Percentiles rank a stretch among this genome's conserved stretches.
phyloP scores from a whole-genome alignment of 1,140 invertebrate genomes.

The Rhysida immarginata region DNA sequence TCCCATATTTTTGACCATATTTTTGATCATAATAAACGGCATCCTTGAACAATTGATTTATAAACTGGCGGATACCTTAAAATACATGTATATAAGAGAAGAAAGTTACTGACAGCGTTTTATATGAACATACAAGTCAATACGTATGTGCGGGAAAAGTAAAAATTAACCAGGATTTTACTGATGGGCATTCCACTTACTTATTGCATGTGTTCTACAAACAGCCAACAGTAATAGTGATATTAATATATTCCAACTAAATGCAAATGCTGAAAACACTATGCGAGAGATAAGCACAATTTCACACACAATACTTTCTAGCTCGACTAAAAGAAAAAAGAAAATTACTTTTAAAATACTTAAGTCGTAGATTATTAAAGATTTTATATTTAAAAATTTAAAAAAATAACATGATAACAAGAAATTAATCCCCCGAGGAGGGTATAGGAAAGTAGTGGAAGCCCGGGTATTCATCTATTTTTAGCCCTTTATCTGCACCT shows the following conservation, averaged over 20 bases:
- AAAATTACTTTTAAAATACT: background rate
- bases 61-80: constrained; percentile 26
- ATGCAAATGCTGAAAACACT: constrained; percentile 24
- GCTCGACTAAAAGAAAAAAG: constrained; percentile 14
- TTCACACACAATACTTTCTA: constrained; percentile 26
- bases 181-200: too few species aligned
- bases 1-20: background rate
- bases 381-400: constrained; percentile 18
- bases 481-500: too few species aligned
- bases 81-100: constrained; percentile 5
- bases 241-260: constrained; percentile 31
- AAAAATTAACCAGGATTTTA: too few species aligned
- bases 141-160: too few species aligned
- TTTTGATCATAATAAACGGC: constrained; percentile 13
- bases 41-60: constrained; percentile 25
- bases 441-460: too few species aligned
- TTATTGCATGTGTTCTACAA: constrained; percentile 32
- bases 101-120: too few species aligned
- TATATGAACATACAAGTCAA: too few species aligned
- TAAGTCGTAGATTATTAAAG: too few species aligned
- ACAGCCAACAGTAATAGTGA: constrained; percentile 31
- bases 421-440: too few species aligned
- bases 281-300: constrained; percentile 24
- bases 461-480: too few species aligned
- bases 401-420: background rate